These are phyloP conservation scores for Dynastes grantii DNA, from an alignment of 2,888 invertebrate genomes.

Conservation along the genomic window DNA sequence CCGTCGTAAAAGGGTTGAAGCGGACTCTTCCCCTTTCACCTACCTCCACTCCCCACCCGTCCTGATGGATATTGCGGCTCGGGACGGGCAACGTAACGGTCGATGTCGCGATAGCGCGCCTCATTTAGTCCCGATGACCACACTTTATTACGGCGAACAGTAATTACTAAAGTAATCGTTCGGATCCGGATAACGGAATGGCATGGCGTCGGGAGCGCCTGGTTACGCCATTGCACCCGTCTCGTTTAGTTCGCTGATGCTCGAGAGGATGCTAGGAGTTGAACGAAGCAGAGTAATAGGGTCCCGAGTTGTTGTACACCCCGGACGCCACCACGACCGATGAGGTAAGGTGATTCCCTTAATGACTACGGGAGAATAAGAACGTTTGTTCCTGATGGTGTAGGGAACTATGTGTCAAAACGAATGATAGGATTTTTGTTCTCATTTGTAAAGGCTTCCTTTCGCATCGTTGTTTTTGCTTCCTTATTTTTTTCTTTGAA, in stretches of 20 bases:
- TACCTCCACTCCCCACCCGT: neutral
- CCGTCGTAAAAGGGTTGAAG: neutral
- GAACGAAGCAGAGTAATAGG: too few species aligned
- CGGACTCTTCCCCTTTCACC: too few species aligned
- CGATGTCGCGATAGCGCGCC: slow-evolving; percentile 66
- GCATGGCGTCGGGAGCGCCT: neutral
- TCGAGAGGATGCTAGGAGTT: too few species aligned
- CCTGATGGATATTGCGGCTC: slow-evolving; percentile 51
- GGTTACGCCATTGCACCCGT: neutral
- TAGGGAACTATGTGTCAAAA: slow-evolving; percentile 36
- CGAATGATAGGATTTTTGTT: slow-evolving; percentile 14
- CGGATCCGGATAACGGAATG: slow-evolving; percentile 60
- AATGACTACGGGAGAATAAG: slow-evolving; percentile 33
- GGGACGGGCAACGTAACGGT: slow-evolving; percentile 55
- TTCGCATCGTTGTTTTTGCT: too few species aligned
- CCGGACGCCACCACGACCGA: neutral
- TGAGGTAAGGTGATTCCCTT: slow-evolving; percentile 41
- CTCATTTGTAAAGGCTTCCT: neutral
- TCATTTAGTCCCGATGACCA: slow-evolving; percentile 68
- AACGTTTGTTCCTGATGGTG: slow-evolving; percentile 26
- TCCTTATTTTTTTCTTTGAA: too few species aligned
- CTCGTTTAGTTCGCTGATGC: neutral
- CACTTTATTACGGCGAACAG: slow-evolving; percentile 67
- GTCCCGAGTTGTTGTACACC: too few species aligned
- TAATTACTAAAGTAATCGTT: slow-evolving; percentile 69